Evolutionary conservation across 2,113 vertebrate genomes (phyloP), one percentile per base, ranked within the genome.

Genomic region (Actinemys pallida): DNA sequence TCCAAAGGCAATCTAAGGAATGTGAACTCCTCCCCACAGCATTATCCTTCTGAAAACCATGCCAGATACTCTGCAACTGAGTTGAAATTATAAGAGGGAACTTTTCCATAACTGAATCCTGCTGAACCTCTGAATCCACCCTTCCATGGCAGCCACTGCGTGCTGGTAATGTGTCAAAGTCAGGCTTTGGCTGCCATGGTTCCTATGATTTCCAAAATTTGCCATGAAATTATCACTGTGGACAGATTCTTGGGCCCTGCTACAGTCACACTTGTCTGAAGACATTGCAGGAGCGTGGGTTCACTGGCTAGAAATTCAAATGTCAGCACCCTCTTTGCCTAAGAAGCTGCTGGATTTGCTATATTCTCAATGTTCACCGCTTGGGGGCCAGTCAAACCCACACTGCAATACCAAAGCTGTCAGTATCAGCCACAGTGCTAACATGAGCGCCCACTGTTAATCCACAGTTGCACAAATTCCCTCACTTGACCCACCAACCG

Each of bases 51-150:
- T 62, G 59, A 35, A 62, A 62, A 62, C 6, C 29, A 31, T 12
- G 14, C 31, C 59, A 35, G 59, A 65, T 65, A 17, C 3, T 65
- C 14, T 65, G 31, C 59, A 65, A 65, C 6, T 35, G 31, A 35
- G 8, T n/a, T 65, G 62, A 65, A 17, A n/a, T 31, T 62, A 29
- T 19, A 65, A 65, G 13, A 65, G 31, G 31, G 7, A 31, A 65
- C 0, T 9, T 17, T 49, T 39, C 75, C 8, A 1, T 0, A 69
- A 16, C 5, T 1, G 57, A 29, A 3, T 17, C 22, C 11, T 31
- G 49, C 57, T 3, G 31, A 39, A 65, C 7, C 22, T 6, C 7
- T 1, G 12, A 0, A 54, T 19, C 39, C 11, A 2, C 4, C 2
- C 4, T 6, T 4, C 39, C 31, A 19, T 56, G 29, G 42, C 6